Percentiles rank a stretch among this genome's conserved stretches.
Evolutionary conservation across 2,888 invertebrate genomes (phyloP).

Genomic region (Leptura quadrifasciata): DNA sequence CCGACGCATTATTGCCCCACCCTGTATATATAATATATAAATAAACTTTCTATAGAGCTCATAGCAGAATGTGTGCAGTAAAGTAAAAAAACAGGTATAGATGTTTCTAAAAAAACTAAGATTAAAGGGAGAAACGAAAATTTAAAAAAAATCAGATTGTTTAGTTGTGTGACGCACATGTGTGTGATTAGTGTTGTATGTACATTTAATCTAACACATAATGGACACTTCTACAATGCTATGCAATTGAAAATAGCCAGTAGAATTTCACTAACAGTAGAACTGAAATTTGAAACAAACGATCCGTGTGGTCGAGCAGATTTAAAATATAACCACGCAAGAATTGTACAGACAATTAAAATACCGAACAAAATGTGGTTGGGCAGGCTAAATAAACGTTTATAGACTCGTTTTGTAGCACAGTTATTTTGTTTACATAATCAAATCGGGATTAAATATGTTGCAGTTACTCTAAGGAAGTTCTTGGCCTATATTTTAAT

Average conservation of each 20-base stretch:
- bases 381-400: not conserved
- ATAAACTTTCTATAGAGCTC: too few relatives aligned
- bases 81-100: not conserved
- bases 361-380: slow-evolving; percentile 9
- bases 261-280: slow-evolving; percentile 26
- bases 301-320: slow-evolving; percentile 1
- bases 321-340: slow-evolving; percentile 5
- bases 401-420: not conserved
- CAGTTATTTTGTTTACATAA: not conserved
- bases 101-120: not conserved
- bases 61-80: too few relatives aligned
- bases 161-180: not conserved
- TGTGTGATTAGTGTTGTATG: slow-evolving; percentile 2
- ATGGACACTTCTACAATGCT: slow-evolving; percentile 23
- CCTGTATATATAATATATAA: too few relatives aligned
- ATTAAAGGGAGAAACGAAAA: not conserved
- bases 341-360: slow-evolving; percentile 7
- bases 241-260: slow-evolving; percentile 20
- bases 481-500: too few relatives aligned
- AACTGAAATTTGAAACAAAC: slow-evolving; percentile 24
- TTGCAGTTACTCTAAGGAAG: not conserved
- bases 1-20: too few relatives aligned
- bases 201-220: slow-evolving; percentile 32
- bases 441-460: not conserved
- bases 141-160: not conserved